Base-by-base conservation (phyloP, 2,888 invertebrate genomes). In the Drosophila monieri region DNA sequence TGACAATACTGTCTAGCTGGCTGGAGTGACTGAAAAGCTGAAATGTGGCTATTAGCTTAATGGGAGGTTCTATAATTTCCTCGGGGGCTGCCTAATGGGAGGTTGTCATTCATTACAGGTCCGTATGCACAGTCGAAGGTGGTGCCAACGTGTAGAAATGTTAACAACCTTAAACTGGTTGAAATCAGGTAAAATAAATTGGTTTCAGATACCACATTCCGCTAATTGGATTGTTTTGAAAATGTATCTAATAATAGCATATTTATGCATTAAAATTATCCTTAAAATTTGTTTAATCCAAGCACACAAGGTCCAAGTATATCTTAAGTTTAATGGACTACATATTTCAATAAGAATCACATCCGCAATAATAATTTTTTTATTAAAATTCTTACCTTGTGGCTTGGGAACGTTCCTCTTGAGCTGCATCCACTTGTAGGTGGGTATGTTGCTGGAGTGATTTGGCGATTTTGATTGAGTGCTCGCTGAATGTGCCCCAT, bases 341-440 rank as follows among this genome's bases (percentile, higher is more conserved):
- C n/a, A n/a, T n/a, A n/a, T n/a, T 21, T 3, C 21, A 21, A 21
- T 21, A 21, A 21, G 3, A 21, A 21, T 21, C 12, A 32, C 4
- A 12, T 32, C 32, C 12, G 12, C 0, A 12, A 12, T 3, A 32
- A 12, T 3, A 4, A 32, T 30, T 30, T n/a, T n/a, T 3, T 1
- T 10, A 15, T 3, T 6, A n/a, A 5, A 35, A 25, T 44, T n/a
- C 35, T 2, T 9, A 1, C 98, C 96, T 91, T 96, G 93, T 83
- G 98, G 97, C 92, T 98, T 98, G 52, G 98, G 97, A 78, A 97
- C 96, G 92, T 98, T 98, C 91, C 99, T 94, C 92, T 99, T 99
- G 88, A 99, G 97, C 93, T 98, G 98, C 99, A 99, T 99, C 99
- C 99, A 99, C 92, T 99, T 98, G 92, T 98, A 99, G 0, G 98